Evolutionary conservation across 2,797 vertebrate genomes (phyloP).

Genomic region (Enteromius anoplus): DNA sequence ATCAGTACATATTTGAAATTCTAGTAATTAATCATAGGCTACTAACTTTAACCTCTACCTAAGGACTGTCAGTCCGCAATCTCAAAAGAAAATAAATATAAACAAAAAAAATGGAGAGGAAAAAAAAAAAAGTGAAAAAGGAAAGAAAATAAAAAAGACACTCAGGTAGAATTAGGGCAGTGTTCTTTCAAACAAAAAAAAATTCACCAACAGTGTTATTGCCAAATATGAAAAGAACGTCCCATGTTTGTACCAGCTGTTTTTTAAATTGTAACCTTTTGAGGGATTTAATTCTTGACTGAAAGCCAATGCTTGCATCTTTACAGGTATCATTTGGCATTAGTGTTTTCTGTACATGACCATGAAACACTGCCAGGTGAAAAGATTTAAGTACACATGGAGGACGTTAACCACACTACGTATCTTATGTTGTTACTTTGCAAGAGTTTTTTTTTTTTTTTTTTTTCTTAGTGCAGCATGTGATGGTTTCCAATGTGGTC

Average conservation of each 20-base stretch:
- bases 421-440: constrained; percentile 27
- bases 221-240: constrained; percentile 57
- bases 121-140: constrained; percentile 44
- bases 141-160: constrained; percentile 52
- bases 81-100: constrained; percentile 39
- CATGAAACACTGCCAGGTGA: constrained; percentile 54
- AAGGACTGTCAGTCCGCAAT: constrained; percentile 52
- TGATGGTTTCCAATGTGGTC: constrained; percentile 34
- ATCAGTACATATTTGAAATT: constrained; percentile 57
- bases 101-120: too few species aligned
- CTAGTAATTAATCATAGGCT: constrained; percentile 59
- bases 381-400: constrained; percentile 36
- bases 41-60: constrained; percentile 62
- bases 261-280: constrained; percentile 16
- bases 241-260: constrained; percentile 41
- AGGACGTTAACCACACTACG: constrained; percentile 41
- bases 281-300: constrained; percentile 34
- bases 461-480: constrained; percentile 5
- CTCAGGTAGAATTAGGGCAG: constrained; percentile 64
- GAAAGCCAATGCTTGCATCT: constrained; percentile 39
- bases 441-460: constrained; percentile 4
- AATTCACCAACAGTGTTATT: constrained; percentile 60
- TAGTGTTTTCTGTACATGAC: constrained; percentile 22
- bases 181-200: constrained; percentile 41
- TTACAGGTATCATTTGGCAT: constrained; percentile 47